Evolutionary conservation across 2,797 vertebrate species (phyloP), one percentile per base, ranked within the genome.

Genomic region (Thripadectes ignobilis): DNA sequence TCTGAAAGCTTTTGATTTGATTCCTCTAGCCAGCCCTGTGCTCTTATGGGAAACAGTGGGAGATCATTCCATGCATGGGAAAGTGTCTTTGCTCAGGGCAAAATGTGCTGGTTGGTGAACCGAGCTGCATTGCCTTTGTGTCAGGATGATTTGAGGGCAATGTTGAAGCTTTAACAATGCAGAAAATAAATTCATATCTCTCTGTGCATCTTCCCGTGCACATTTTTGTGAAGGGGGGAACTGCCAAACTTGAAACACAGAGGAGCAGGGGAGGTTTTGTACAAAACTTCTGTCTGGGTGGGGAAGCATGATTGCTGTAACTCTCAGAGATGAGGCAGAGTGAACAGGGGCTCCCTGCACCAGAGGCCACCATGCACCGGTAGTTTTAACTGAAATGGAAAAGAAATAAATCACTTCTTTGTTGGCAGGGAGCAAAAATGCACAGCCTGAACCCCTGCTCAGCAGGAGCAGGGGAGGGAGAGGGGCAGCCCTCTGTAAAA

Each of bases 31-130:
- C 97, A 96, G 97, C 97, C 94, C 74, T 45, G 94, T 41, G 87
- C 97, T 98, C 98, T 98, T 98, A 98, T 98, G 98, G 98, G 98
- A 98, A 98, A 98, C 98, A 98, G 98, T 98, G 96, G 98, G 98
- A 96, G 96, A 97, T 97, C 97, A 91, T 95, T 98, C 97, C 96
- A 97, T 80, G 96, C 95, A 96, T 97, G 97, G 97, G 95, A 92
- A 97, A 97, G 96, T 95, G 94, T 93, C 96, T 98, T 98, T 96
- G 98, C 98, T 98, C 96, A 97, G 96, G 98, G 98, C 97, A 98
- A 97, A 98, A 97, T 94, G 96, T 75, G 94, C 96, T 97, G 79
- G 91, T 95, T 97, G 97, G 96, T 97, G 97, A 98, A 96, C 95
- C 95, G 48, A 95, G 95, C 88, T 94, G 93, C 89, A 95, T 97